These are phyloP conservation scores for Clitarchus hookeri DNA, from an alignment of 2,888 invertebrate species.

Conservation along the genomic window DNA sequence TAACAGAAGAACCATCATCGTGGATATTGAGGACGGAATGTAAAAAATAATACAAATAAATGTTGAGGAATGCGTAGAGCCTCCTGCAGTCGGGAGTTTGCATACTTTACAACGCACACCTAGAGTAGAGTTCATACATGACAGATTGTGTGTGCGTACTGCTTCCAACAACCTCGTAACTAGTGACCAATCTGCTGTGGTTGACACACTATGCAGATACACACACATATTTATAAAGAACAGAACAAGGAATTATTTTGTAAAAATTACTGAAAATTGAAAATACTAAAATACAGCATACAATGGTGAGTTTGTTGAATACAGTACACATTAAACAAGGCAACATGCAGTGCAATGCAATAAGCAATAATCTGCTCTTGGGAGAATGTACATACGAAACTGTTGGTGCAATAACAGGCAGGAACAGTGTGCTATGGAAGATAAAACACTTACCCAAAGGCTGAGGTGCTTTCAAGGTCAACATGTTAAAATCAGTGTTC, in stretches of 20 bases:
- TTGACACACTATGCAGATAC: neutral
- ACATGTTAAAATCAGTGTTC: too few relatives aligned
- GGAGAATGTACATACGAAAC: neutral
- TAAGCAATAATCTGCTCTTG: neutral
- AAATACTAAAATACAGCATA: neutral
- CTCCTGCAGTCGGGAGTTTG: neutral
- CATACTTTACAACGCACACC: neutral
- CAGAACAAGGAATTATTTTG: neutral
- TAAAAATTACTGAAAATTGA: neutral
- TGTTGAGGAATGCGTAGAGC: neutral
- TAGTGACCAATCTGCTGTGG: too few relatives aligned
- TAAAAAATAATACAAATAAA: slow-evolving; percentile 28
- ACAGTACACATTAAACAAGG: neutral
- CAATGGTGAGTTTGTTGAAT: neutral
- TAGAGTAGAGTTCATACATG: neutral
- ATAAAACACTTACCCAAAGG: neutral
- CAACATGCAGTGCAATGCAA: slow-evolving; percentile 3
- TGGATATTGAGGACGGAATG: slow-evolving; percentile 24
- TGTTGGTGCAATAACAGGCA: neutral
- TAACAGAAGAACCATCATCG: slow-evolving; percentile 31
- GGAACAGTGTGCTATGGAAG: neutral
- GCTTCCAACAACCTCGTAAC: neutral
- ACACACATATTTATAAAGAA: neutral
- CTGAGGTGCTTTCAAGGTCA: too few relatives aligned
- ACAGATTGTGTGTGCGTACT: neutral